phyloP scores from a whole-genome alignment of 2,797 vertebrate species.

The Epinephelus malabaricus region DNA sequence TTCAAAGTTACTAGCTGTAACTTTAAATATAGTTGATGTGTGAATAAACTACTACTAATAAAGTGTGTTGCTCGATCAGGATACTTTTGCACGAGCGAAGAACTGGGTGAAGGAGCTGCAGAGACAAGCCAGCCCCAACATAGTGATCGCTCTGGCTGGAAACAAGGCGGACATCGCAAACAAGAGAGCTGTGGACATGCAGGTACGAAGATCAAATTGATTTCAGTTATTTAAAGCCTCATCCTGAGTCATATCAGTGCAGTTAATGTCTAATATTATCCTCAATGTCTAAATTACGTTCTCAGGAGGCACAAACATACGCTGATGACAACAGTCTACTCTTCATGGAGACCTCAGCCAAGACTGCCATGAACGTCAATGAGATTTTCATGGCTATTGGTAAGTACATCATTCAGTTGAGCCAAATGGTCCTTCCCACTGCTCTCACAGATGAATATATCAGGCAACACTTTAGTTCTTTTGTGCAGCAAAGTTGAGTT shows the following conservation, averaged over 20 bases:
- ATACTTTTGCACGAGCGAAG: slow-evolving; percentile 93
- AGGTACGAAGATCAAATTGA: slow-evolving; percentile 79
- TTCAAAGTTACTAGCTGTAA: no score
- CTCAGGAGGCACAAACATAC: slow-evolving; percentile 93
- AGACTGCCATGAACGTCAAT: slow-evolving; percentile 95
- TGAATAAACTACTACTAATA: neutral
- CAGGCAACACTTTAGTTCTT: neutral
- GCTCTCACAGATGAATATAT: neutral
- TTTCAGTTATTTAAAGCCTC: neutral
- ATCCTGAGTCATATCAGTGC: neutral
- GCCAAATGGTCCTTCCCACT: neutral
- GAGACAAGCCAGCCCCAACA: slow-evolving; percentile 95
- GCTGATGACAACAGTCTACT: slow-evolving; percentile 95
- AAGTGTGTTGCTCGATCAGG: slow-evolving; percentile 79
- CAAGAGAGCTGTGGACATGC: slow-evolving; percentile 93
- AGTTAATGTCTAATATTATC: neutral
- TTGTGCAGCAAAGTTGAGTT: neutral
- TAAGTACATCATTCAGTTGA: slow-evolving; percentile 62
- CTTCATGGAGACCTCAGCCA: slow-evolving; percentile 97
- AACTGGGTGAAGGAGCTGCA: slow-evolving; percentile 98
- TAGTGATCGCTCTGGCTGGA: slow-evolving; percentile 94
- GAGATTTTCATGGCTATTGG: slow-evolving; percentile 98
- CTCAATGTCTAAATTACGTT: slow-evolving; percentile 7
- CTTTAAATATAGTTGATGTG: slow-evolving; percentile 7
- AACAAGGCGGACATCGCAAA: slow-evolving; percentile 95